Base-by-base conservation (phyloP, 2,113 vertebrate genomes). In the Neotragus moschatus region DNA sequence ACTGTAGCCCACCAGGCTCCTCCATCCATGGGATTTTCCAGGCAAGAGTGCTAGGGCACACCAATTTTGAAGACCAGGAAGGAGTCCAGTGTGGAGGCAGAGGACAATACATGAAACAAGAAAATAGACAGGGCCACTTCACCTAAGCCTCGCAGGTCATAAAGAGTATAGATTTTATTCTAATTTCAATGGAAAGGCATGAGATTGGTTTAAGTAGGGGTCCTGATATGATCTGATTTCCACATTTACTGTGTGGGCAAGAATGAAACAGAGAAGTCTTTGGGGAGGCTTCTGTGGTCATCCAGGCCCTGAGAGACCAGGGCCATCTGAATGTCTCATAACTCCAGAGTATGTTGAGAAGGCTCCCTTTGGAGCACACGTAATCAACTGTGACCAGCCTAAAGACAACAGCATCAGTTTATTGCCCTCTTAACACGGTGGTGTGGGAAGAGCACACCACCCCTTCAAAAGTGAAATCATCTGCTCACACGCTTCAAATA, bases 401-500 rank as follows among this genome's bases (percentile, higher is more conserved):
- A 12, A 43, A 36, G 87, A 51, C 11, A 43, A n/a, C 23, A 36
- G 6, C 17, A 5, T 28, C 73, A 19, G 85, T 55, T 86, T 49
- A 53, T 3, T 30, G 45, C 17, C 90, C 61, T 56, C 84, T 47
- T 4, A 75, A 77, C 28, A 4, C 1, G 10, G 15, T 43, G 28
- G 36, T 33, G 3, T 60, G 49, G 30, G 47, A 58, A 88, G 60
- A 26, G 23, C 51, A 51, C 19, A 73, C 77, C 43, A 61, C 17
- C 36, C 66, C 36, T 73, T 73, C 66, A 1, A 60, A 75, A 5
- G 15, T 70, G 53, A 85, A 84, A 55, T 82, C 92, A 66, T 82
- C 43, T 90, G 86, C 84, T 58, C 13, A 30, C 70, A 85, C 47
- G 33, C 75, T 88, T 97, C n/a, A 97, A 96, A 95, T 93, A 97